Evolutionary conservation across 2,113 vertebrate genomes (phyloP).

Genomic region (Chionis minor): DNA sequence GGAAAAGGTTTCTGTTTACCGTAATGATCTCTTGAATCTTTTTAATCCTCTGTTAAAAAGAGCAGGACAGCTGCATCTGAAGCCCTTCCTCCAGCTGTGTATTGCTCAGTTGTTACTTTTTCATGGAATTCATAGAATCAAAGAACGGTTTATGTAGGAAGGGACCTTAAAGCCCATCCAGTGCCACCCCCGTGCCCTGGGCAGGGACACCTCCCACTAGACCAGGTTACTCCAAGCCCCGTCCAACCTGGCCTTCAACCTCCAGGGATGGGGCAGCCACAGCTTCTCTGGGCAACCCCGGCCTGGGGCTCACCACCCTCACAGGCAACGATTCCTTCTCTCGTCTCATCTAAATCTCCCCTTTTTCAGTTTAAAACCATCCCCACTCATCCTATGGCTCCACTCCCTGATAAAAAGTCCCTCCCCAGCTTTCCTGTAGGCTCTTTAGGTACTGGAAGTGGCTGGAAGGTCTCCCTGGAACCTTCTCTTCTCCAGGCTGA

Average conservation of each 20-base stretch:
- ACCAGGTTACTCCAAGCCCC: background rate
- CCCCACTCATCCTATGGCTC: background rate
- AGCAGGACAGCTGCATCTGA: constrained; percentile 15
- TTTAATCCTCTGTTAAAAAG: constrained; percentile 44
- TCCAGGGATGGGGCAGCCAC: no score
- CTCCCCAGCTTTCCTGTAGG: no score
- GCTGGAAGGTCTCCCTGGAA: background rate
- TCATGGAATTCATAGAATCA: background rate
- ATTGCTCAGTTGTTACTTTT: background rate
- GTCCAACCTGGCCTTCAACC: no score
- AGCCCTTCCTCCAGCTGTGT: background rate
- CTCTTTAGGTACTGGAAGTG: background rate
- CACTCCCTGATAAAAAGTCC: background rate
- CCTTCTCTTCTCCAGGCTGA: background rate
- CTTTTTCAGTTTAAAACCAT: background rate
- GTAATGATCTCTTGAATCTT: constrained; percentile 46
- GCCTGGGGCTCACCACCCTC: background rate
- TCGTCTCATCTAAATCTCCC: background rate
- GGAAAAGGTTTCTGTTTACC: constrained; percentile 43
- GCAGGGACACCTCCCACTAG: background rate
- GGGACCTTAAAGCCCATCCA: background rate
- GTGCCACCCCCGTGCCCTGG: background rate
- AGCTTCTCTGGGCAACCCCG: no score
- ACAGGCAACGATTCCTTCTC: background rate
- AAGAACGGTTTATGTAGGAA: background rate